Evolutionary conservation across 2,797 vertebrate genomes (phyloP), one percentile per base, ranked within the genome.

Genomic region (Rhinoraja longicauda): DNA sequence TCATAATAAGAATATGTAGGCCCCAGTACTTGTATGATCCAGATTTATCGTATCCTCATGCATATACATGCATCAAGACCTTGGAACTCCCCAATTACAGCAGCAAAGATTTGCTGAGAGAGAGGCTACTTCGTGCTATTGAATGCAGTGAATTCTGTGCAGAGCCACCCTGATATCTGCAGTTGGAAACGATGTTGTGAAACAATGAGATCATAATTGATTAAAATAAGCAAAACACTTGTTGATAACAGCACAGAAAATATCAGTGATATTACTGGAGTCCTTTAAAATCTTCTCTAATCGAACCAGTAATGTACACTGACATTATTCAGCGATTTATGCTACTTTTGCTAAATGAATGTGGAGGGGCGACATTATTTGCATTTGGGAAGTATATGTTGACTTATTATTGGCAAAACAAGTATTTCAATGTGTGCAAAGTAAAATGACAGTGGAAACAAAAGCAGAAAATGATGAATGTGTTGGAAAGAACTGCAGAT

Each of bases 61-160:
- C 93, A 4, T 90, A 0, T 73, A 96, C 94, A 21, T 97, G 97
- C 93, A 0, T 0, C 8, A 5, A 0, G 1, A 1, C 0, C 39
- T 94, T 97, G 79, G 0, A 0, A 0, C 96, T 97, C 17, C 96
- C 96, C 19, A 96, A 95, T 93, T 97, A 97, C 93, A 96, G 95
- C 90, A 94, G 26, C 77, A 93, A 94, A 84, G 72, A 93, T 26
- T 93, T 94, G 93, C 95, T 97, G 2, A 93, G 79, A 45, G 2
- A 95, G 19, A 96, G 93, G 53, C 81, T 97, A 57, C 93, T 95
- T 8, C 93, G 15, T 93, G 95, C 94, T n/a, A 94, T 95, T 78
- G 94, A 94, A 21, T 92, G 93, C 92, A 94, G 93, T 93, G 94
- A 93, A 53, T 96, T 97, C 90, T 39, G 75, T 92, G 70, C 90